Evolutionary conservation across 2,113 vertebrate genomes (phyloP).

Genomic region (Polypterus bichir): DNA sequence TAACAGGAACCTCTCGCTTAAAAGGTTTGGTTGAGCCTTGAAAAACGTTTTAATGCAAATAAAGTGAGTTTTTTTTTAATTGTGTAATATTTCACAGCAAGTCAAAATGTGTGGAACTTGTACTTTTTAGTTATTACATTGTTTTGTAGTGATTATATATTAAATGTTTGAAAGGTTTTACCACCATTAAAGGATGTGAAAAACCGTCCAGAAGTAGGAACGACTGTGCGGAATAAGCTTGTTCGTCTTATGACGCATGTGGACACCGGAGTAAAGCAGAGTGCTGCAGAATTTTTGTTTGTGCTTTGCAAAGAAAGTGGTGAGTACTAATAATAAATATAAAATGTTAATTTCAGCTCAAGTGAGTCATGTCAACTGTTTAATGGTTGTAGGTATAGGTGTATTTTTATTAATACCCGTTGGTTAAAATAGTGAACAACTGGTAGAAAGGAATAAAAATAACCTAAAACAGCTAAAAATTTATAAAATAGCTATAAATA

Average conservation of each 20-base stretch:
- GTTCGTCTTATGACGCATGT: conserved; percentile 95
- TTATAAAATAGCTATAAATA: background rate
- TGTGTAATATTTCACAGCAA: too few species aligned
- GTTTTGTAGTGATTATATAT: background rate
- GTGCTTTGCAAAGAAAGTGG: conserved; percentile 96
- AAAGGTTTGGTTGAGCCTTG: too few species aligned
- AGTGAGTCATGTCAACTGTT: too few species aligned
- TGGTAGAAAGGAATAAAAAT: too few species aligned
- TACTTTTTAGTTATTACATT: background rate
- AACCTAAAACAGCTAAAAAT: background rate
- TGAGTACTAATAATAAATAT: conserved; percentile 29
- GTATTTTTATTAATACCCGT: too few species aligned
- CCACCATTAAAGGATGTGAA: conserved; percentile 86
- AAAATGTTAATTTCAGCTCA: too few species aligned
- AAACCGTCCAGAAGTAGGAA: conserved; percentile 84
- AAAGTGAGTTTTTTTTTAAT: too few species aligned
- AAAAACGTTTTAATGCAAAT: too few species aligned
- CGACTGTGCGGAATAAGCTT: conserved; percentile 81
- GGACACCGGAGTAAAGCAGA: conserved; percentile 90
- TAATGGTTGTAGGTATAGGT: too few species aligned
- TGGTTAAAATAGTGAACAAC: too few species aligned
- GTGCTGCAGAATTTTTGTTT: conserved; percentile 89
- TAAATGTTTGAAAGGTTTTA: conserved; percentile 59
- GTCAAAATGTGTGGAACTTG: background rate
- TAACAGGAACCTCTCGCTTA: too few species aligned